Evolutionary conservation across 1,140 invertebrate species (phyloP).

Genomic region (Radopholus similis): DNA sequence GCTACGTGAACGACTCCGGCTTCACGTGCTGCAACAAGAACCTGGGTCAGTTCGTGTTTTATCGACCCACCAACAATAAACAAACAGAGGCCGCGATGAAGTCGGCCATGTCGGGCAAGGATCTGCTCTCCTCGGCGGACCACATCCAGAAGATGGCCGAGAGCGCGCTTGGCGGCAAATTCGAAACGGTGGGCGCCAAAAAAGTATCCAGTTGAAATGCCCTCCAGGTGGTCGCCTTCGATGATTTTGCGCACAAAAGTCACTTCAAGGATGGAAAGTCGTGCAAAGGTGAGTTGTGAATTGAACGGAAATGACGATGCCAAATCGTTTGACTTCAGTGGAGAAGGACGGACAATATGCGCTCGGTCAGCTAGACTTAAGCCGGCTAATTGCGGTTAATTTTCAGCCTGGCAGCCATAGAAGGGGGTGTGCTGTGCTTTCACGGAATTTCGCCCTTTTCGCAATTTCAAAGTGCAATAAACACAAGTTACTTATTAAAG

Average conservation of each 20-base stretch:
- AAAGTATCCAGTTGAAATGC: neutral
- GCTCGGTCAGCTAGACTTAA: too few relatives aligned
- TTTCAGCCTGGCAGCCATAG: too few relatives aligned
- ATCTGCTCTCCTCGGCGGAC: conserved; percentile 56
- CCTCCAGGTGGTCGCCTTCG: conserved; percentile 33
- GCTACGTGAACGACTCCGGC: conserved; percentile 59
- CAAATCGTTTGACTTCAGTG: too few relatives aligned
- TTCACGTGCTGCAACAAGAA: conserved; percentile 59
- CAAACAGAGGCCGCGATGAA: conserved; percentile 52
- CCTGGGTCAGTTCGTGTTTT: conserved; percentile 32
- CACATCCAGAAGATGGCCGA: conserved; percentile 55
- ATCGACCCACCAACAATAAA: neutral
- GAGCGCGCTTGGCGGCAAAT: conserved; percentile 53
- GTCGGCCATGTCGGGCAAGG: conserved; percentile 49
- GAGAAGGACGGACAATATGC: too few relatives aligned
- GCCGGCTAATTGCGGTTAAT: too few relatives aligned
- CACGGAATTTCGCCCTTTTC: too few relatives aligned
- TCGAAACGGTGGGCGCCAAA: conserved; percentile 44
- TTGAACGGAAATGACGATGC: too few relatives aligned
- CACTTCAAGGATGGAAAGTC: conserved; percentile 60
- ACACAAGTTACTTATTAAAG: too few relatives aligned
- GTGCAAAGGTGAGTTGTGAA: too few relatives aligned
- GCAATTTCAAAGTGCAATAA: too few relatives aligned
- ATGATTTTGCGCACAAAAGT: conserved; percentile 59
- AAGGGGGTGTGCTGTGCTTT: too few relatives aligned